phyloP scores from a whole-genome alignment of 2,888 invertebrate species.

The Acanthosoma haemorrhoidale region DNA sequence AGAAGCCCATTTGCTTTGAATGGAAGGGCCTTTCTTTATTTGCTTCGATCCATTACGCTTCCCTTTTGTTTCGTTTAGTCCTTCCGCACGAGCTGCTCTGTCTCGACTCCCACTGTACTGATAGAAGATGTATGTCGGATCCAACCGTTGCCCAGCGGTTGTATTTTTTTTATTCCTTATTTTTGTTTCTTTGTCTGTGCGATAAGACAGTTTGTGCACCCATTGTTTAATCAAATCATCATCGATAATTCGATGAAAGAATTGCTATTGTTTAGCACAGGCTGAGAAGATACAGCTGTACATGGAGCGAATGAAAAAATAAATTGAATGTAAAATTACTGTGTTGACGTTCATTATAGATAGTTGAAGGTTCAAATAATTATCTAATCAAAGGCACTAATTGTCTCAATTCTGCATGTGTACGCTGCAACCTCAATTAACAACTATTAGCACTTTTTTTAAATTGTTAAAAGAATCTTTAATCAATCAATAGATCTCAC shows the following conservation, averaged over 20 bases:
- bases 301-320: too few relatives aligned
- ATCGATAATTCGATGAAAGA: background rate
- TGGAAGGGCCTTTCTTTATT: background rate
- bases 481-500: too few relatives aligned
- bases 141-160: background rate
- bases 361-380: too few relatives aligned
- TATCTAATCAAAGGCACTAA: too few relatives aligned
- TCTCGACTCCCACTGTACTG: background rate
- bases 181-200: background rate
- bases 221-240: background rate
- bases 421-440: too few relatives aligned
- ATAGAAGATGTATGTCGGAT: background rate
- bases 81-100: background rate
- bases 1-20: background rate
- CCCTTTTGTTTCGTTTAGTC: background rate
- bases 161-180: background rate
- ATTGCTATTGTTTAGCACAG: background rate
- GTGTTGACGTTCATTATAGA: too few relatives aligned
- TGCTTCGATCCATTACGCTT: background rate
- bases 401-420: too few relatives aligned
- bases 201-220: too few relatives aligned
- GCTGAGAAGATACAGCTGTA: too few relatives aligned
- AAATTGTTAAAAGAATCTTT: too few relatives aligned
- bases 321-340: too few relatives aligned
- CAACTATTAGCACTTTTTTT: too few relatives aligned